A percentile compares a stretch with the other conserved stretches of the same genome.
Evolutionary conservation across 2,888 invertebrate genomes (phyloP).

Genomic region (Pyrocoelia pectoralis): DNA sequence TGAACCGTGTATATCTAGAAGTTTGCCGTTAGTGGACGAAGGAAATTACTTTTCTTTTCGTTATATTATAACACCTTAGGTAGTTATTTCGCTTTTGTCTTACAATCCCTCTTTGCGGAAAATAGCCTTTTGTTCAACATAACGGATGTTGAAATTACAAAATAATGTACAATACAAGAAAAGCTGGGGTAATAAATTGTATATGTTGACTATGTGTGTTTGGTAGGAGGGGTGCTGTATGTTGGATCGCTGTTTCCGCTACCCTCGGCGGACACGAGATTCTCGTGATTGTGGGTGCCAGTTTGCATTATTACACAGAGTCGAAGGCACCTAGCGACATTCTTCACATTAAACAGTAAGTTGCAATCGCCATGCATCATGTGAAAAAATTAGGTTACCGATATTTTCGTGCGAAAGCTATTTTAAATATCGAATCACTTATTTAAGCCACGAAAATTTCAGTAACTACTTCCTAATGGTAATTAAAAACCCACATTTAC

Average conservation of each 20-base stretch:
- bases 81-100: too few species aligned
- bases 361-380: constrained; percentile 35
- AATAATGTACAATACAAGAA: background rate
- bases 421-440: background rate
- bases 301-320: constrained; percentile 88
- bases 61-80: too few species aligned
- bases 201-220: constrained; percentile 42
- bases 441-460: constrained; percentile 16
- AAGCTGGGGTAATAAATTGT: background rate
- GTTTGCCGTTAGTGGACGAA: too few species aligned
- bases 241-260: constrained; percentile 89
- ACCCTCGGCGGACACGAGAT: constrained; percentile 76
- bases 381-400: constrained; percentile 14
- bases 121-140: too few species aligned
- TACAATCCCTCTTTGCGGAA: too few species aligned
- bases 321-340: constrained; percentile 75
- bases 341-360: constrained; percentile 53
- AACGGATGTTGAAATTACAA: too few species aligned
- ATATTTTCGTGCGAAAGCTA: background rate
- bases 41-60: too few species aligned
- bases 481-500: constrained; percentile 15
- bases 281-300: constrained; percentile 90
- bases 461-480: constrained; percentile 8
- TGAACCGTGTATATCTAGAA: too few species aligned
- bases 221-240: constrained; percentile 76